These are phyloP conservation scores for Gymnocephalus cernua DNA, from an alignment of 2,113 vertebrate species.

Conservation along the genomic window DNA sequence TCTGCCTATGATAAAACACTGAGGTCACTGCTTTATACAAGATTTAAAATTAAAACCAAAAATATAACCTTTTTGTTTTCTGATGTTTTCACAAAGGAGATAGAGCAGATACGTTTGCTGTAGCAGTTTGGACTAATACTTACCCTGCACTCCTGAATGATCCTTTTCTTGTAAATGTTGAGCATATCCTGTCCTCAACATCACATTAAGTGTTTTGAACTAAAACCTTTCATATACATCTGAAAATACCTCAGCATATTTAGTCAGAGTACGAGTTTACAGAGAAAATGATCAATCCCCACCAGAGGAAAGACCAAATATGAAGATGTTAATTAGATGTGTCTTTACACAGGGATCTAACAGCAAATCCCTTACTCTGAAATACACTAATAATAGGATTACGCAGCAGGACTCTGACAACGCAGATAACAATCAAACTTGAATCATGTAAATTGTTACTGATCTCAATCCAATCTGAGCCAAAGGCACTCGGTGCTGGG, in stretches of 20 bases:
- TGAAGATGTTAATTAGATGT: constrained; percentile 68
- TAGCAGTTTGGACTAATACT: neutral
- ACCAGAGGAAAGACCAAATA: constrained; percentile 47
- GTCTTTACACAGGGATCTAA: constrained; percentile 67
- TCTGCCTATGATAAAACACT: no score
- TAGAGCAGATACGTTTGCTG: no score
- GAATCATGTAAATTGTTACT: constrained; percentile 58
- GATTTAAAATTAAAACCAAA: no score
- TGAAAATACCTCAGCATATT: constrained; percentile 31
- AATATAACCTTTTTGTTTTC: no score
- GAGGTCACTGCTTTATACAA: no score
- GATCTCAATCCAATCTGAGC: constrained; percentile 58
- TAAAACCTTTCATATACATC: constrained; percentile 22
- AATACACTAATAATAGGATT: constrained; percentile 76
- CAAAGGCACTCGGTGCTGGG: constrained; percentile 25
- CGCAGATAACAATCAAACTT: constrained; percentile 69
- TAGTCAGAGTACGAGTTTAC: constrained; percentile 33
- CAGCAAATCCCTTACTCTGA: constrained; percentile 71
- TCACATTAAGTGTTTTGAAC: constrained; percentile 14
- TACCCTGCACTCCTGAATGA: neutral
- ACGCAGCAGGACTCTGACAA: constrained; percentile 61
- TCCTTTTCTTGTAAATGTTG: neutral
- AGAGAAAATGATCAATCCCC: constrained; percentile 50
- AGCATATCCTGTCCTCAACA: neutral
- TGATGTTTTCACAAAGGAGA: no score